phyloP scores from a whole-genome alignment of 2,113 vertebrate genomes.

The Ictalurus punctatus region DNA sequence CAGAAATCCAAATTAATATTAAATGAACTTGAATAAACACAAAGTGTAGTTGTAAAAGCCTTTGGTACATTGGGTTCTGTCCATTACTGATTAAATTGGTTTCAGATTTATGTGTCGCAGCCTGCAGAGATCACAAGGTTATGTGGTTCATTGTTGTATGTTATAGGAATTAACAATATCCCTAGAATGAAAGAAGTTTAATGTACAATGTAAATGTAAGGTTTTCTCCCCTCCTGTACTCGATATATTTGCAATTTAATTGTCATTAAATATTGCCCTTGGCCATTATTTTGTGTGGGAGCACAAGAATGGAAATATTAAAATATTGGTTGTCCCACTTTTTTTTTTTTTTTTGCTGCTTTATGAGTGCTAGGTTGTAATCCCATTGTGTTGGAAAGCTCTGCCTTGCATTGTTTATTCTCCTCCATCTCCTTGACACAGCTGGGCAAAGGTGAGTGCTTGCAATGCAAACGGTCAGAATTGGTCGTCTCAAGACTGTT shows the following conservation, averaged over 20 bases:
- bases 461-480: constrained; percentile 13
- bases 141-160: not conserved
- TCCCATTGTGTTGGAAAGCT: not conserved
- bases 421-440: constrained; percentile 33
- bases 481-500: constrained; percentile 31
- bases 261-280: not conserved
- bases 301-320: not conserved
- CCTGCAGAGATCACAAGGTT: not conserved
- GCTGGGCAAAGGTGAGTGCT: constrained; percentile 16
- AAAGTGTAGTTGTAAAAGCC: not conserved
- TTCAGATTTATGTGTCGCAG: not conserved
- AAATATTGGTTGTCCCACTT: not conserved
- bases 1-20: not conserved
- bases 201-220: not conserved
- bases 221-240: not conserved
- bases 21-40: not conserved
- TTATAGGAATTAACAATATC: not conserved
- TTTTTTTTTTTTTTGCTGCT: not conserved
- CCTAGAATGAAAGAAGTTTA: not conserved
- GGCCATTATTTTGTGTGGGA: not conserved
- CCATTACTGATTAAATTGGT: not conserved
- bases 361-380: not conserved
- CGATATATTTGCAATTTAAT: not conserved
- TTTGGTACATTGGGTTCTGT: not conserved
- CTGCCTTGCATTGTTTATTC: not conserved